Base-by-base conservation (phyloP, 2,888 invertebrate species). In the Nezara viridula region DNA sequence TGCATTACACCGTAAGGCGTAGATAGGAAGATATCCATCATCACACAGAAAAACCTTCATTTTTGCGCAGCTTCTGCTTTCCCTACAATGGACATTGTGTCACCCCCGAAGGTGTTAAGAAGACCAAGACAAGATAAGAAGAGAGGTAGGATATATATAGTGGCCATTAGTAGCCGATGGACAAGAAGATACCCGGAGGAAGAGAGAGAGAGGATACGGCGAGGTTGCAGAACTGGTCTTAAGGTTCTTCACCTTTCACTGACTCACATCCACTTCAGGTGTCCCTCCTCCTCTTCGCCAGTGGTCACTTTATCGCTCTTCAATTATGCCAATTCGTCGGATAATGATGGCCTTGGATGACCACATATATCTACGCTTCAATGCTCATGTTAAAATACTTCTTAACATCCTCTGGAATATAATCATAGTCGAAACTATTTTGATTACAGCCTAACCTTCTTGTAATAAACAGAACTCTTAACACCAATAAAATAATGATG, bases 241-340 rank as follows among this genome's bases (percentile, higher is more conserved):
- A 73, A 73, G 66, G 66, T 73, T 73, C 66, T 73, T 73, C 66
- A 73, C 66, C 66, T 73, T 37, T 73, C 66, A 37, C 66, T 73
- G 66, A 73, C 66, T 73, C 66, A 73, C 60, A 60, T 60, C 60
- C 27, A 60, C 60, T 60, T 16, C 14, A 37, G 37, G 21, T 73
- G 66, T 73, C 66, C 37, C 66, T 16, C 27, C 4, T 27, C 66
- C 7, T 7, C 66, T 27, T 16, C 66, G 19, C 66, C 66, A 73
- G 37, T 73, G 66, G 66, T 73, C 66, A 73, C 32, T 73, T 73
- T 73, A 73, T 73, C 66, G 66, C 37, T 73, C 16, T 37, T 73
- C 66, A 73, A 73, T 73, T 73, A 73, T 21, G 14, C 37, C 37
- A 37, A 37, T 73, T 73, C 66, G 16, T 73, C 37, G 66, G 66